phyloP scores from a whole-genome alignment of 2,888 invertebrate genomes.

The Aethes cnicana region DNA sequence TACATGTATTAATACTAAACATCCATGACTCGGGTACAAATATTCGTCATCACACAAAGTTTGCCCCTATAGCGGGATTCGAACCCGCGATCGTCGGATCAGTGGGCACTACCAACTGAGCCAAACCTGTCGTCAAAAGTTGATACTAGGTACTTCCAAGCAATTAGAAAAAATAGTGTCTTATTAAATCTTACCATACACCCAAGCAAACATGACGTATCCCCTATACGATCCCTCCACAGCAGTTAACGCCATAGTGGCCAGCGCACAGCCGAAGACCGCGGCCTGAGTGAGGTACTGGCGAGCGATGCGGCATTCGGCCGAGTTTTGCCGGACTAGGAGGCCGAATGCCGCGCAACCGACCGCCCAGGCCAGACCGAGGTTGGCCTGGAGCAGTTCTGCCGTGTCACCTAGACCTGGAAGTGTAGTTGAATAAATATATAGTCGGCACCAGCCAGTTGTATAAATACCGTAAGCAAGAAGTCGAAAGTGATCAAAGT shows the following conservation, averaged over 20 bases:
- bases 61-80: too few relatives aligned
- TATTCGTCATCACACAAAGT: too few relatives aligned
- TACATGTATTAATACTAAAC: too few relatives aligned
- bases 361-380: conserved; percentile 91
- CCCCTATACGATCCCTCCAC: conserved; percentile 89
- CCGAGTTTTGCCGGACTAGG: conserved; percentile 90
- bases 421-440: conserved; percentile 14
- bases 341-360: conserved; percentile 92
- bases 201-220: conserved; percentile 91
- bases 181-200: conserved; percentile 86
- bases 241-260: conserved; percentile 89
- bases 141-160: too few relatives aligned
- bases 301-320: conserved; percentile 91
- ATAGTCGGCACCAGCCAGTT: too few relatives aligned
- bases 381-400: conserved; percentile 86
- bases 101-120: too few relatives aligned
- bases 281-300: conserved; percentile 93
- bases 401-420: conserved; percentile 82
- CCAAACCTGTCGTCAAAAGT: too few relatives aligned
- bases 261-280: conserved; percentile 89
- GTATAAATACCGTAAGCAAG: background rate
- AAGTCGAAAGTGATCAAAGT: too few relatives aligned
- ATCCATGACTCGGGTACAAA: too few relatives aligned
- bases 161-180: too few relatives aligned
- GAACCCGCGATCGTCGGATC: too few relatives aligned